Evolutionary conservation across 2,888 invertebrate genomes (phyloP), one percentile per base, ranked within the genome.

Genomic region (Baronia brevicornis): DNA sequence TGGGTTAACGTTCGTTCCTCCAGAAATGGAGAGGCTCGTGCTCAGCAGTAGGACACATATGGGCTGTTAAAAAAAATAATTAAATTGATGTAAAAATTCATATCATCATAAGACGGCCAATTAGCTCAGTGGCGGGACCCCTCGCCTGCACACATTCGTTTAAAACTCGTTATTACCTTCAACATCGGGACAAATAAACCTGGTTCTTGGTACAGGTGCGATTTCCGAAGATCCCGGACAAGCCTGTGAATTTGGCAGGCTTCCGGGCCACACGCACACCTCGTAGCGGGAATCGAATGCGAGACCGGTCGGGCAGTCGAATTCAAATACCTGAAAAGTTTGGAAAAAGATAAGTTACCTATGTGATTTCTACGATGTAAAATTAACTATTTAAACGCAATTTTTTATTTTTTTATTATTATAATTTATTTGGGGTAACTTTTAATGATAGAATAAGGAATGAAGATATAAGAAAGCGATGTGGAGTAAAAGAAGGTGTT

Each of bases 211-310:
- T 0, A 91, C 91, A 0, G 93, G 92, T 0, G 91, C 91, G 17
- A 93, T 92, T 77, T 93, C 93, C 15, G 91, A 91, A 28, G 90
- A 90, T 35, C 92, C 93, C 7, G 90, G 88, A 55, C 93, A 93
- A 1, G 92, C 89, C 4, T 90, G 88, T 1, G 91, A 89, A 61
- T 90, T 78, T 0, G 91, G 86, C 25, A 91, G 64, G 33, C 90
- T 90, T 27, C 91, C 91, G 0, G 93, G 92, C 93, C 93, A 93
- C 3, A 92, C 92, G 59, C 93, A 93, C 28, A 92, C 91, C 57
- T 92, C 92, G 51, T 90, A 90, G 9, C 88, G 84, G 28, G 89
- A 88, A 60, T 93, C 93, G 62, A 93, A 93, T 0, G 91, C 91
- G 33, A 93, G 66, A 3, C 93, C 93, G 11, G 89, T 87, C 0